phyloP scores from a whole-genome alignment of 2,797 vertebrate genomes.

The Margarornis squamiger region DNA sequence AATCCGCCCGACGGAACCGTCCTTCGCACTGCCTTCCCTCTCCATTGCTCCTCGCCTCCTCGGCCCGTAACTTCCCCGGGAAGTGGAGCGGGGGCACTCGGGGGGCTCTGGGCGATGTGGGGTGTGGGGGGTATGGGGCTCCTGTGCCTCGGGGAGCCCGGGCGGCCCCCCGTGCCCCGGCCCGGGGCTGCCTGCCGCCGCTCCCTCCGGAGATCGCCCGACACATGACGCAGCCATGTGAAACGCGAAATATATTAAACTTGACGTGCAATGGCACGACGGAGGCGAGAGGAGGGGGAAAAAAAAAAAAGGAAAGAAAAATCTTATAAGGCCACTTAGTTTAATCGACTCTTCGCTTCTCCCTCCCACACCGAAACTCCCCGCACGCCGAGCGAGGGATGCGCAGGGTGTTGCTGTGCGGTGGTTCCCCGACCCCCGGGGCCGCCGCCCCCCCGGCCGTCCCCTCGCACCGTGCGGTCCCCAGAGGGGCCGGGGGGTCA shows the following conservation, averaged over 20 bases:
- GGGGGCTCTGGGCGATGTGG: not conserved
- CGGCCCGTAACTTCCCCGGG: slow-evolving; percentile 56
- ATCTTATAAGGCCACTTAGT: slow-evolving; percentile 44
- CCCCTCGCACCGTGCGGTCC: not conserved
- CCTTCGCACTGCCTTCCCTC: slow-evolving; percentile 5
- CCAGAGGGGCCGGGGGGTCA: not conserved
- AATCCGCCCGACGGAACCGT: slow-evolving; percentile 42
- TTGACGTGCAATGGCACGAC: slow-evolving; percentile 21
- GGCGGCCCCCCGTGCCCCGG: not conserved
- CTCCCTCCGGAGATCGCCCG: slow-evolving; percentile 24
- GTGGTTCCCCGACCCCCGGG: not conserved
- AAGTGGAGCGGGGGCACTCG: slow-evolving; percentile 19
- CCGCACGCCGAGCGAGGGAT: not conserved
- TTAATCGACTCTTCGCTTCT: not conserved
- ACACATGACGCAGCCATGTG: slow-evolving; percentile 39
- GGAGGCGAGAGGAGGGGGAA: not conserved
- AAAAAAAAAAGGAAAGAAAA: not conserved
- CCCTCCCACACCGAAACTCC: not conserved
- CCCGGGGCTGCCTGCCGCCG: slow-evolving; percentile 10
- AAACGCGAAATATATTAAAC: slow-evolving; percentile 53
- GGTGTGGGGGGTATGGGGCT: not conserved
- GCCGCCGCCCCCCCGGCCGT: not conserved
- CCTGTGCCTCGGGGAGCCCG: not conserved
- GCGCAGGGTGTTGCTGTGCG: not conserved
- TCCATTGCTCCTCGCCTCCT: not conserved